A percentile compares a stretch with the other conserved stretches of the same genome.
phyloP scores from a whole-genome alignment of 2,888 invertebrate species.

The Cataglyphis livida region DNA sequence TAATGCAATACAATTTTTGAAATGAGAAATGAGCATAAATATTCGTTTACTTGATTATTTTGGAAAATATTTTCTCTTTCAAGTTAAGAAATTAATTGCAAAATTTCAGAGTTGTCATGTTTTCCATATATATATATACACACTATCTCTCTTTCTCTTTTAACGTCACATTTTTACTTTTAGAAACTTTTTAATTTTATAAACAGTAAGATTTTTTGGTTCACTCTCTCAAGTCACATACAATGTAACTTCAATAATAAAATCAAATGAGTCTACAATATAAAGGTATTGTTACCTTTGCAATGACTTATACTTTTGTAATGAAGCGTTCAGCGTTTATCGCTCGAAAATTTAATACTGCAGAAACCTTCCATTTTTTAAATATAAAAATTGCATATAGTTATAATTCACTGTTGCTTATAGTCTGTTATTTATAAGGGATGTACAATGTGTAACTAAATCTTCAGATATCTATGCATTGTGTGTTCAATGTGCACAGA shows the following conservation, averaged over 20 bases:
- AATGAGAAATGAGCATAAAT: neutral
- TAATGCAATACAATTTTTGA: conserved; percentile 12
- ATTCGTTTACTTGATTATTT: conserved; percentile 14
- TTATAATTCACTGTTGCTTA: conserved; percentile 20
- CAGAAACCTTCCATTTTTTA: conserved; percentile 4
- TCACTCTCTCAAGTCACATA: conserved; percentile 11
- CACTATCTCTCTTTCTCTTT: neutral
- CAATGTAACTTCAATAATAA: neutral
- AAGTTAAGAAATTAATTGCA: no score
- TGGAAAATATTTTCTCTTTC: conserved; percentile 7
- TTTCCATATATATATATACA: conserved; percentile 15
- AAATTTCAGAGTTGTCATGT: no score
- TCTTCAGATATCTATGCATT: conserved; percentile 59
- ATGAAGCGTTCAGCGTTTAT: conserved; percentile 13
- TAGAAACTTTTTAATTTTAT: conserved; percentile 1
- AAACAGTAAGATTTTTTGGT: neutral
- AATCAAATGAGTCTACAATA: neutral
- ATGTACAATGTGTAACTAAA: conserved; percentile 76
- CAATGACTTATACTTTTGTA: conserved; percentile 7
- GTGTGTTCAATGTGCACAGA: conserved; percentile 37
- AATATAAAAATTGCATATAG: conserved; percentile 23
- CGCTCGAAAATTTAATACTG: neutral
- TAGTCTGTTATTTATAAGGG: conserved; percentile 32
- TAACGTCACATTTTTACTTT: neutral
- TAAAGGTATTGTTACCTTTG: neutral